Base-by-base conservation (phyloP, 2,888 invertebrate genomes). In the Eumerus sabulonum region DNA sequence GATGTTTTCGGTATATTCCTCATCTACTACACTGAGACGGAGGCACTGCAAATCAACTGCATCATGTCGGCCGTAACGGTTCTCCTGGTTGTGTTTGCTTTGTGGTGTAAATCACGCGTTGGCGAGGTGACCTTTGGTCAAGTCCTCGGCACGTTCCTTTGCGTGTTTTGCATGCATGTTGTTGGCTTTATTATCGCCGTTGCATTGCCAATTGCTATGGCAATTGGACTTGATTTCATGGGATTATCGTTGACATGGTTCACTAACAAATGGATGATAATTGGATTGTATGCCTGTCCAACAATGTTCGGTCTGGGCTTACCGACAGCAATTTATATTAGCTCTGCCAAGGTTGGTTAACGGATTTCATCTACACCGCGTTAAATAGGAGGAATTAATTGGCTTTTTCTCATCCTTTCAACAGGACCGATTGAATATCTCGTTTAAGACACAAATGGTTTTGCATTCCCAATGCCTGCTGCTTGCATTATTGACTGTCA, bases 1-100 rank as follows among this genome's bases (percentile, higher is more conserved):
- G 95, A 96, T 86, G 91, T 93, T 67, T 85, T 95, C 71, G 94
- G 94, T 19, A 84, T 91, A 63, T 93, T 93, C 85, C 90, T 95
- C 84, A 85, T 95, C 0, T 89, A 89, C 50, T 95, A 95, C 84
- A 90, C 93, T 0, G 88, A 91, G 71, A 81, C 85, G 0, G 85
- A 85, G 0, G 90, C 91, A 0, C 86, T 89, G 38, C 84, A 88
- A 0, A 35, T 89, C 0, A 86, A 90, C 2, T 85, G 85, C 0
- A 42, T 89, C 7, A 60, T 90, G 0, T 90, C 89, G 0, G 57
- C 87, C 0, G 48, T 87, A 5, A 89, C 90, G 4, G 85, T 91
- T 0, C 81, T 85, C 1, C 63, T 86, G 0, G 84, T 88, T 1
- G 66, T 68, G 1, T 51, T 85, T 18, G 87, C 86, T 0, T 60